Conservation (phyloP, 2,888 invertebrate genomes). For the Athalia rosae region DNA sequence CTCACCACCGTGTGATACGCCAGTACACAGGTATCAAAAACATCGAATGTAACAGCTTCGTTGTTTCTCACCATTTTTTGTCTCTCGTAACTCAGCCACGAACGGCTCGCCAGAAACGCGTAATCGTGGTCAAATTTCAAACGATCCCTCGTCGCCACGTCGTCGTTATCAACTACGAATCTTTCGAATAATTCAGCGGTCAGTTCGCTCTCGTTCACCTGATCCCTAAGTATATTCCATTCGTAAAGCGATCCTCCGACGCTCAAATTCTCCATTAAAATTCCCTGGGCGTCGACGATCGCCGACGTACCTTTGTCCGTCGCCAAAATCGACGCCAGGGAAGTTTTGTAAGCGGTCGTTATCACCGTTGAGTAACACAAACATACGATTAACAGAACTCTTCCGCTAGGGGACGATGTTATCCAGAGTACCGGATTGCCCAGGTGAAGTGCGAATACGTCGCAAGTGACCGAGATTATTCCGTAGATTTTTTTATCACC, state of each 20-base stretch:
- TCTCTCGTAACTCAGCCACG: background rate
- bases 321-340: constrained; percentile 31
- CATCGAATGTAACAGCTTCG: constrained; percentile 8
- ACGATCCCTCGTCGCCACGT: background rate
- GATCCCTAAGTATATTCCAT: constrained; percentile 11
- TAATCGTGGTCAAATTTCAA: background rate
- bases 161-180: constrained; percentile 7
- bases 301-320: constrained; percentile 9
- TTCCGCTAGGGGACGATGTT: constrained; percentile 3
- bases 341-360: constrained; percentile 28
- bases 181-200: background rate
- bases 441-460: constrained; percentile 7
- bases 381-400: background rate
- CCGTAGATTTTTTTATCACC: background rate
- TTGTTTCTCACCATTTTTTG: background rate
- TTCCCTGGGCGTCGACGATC: constrained; percentile 13
- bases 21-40: constrained; percentile 10
- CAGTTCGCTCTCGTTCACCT: background rate
- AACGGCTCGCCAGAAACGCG: constrained; percentile 14
- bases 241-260: constrained; percentile 28
- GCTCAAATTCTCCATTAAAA: constrained; percentile 17
- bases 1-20: constrained; percentile 7
- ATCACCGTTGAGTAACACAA: constrained; percentile 25
- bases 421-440: background rate
- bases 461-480: background rate